Evolutionary conservation across 1,140 invertebrate species (phyloP).

Genomic region (Globodera ellingtonae): DNA sequence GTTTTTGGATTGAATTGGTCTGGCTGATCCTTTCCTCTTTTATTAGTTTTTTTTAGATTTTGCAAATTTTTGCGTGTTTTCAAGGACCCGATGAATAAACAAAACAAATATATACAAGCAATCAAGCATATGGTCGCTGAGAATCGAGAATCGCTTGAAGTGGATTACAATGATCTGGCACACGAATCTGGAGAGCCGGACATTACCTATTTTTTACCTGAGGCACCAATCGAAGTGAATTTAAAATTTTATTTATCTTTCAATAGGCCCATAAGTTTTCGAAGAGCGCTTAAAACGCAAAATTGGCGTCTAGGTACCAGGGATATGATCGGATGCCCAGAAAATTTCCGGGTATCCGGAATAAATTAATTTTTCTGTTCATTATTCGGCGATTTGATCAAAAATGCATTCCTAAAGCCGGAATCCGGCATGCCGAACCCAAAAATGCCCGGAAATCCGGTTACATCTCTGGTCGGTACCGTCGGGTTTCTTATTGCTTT

Average conservation of each 20-base stretch:
- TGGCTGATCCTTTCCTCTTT: conserved; percentile 11
- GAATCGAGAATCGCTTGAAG: conserved; percentile 81
- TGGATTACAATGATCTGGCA: conserved; percentile 88
- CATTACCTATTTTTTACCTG: conserved; percentile 91
- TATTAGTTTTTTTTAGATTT: conserved; percentile 45
- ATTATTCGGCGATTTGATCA: no score
- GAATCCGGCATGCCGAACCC: no score
- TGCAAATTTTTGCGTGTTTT: conserved; percentile 58
- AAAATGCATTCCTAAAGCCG: no score
- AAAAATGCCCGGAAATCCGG: no score
- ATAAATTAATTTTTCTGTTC: no score
- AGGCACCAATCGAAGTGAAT: conserved; percentile 84
- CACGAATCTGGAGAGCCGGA: conserved; percentile 80
- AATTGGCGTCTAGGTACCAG: background rate
- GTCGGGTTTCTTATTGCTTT: no score
- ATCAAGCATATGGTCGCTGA: conserved; percentile 66
- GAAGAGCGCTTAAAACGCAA: background rate
- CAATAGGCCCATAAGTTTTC: background rate
- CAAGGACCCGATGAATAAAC: conserved; percentile 44
- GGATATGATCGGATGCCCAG: no score
- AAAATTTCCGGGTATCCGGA: no score
- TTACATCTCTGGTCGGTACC: no score
- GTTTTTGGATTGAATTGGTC: background rate
- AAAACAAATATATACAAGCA: conserved; percentile 53
- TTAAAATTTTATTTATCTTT: background rate